Conservation (phyloP, 2,797 vertebrate species). For the Liasis olivaceus region DNA sequence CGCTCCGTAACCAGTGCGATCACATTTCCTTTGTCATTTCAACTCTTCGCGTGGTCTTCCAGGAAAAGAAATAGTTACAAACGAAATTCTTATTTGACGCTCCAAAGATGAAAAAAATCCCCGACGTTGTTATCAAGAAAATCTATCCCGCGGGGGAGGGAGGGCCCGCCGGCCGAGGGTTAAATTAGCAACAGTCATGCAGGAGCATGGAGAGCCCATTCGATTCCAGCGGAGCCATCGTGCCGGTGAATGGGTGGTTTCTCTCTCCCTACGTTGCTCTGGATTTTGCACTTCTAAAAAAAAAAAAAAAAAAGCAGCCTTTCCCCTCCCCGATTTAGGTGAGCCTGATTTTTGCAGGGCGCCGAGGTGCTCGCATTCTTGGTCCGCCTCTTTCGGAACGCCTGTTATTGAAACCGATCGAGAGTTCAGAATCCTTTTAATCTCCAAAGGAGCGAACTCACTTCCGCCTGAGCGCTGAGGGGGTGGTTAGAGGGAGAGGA, state of each 20-base stretch:
- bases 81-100: background rate
- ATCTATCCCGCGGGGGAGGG: background rate
- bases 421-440: conserved; percentile 81
- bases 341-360: background rate
- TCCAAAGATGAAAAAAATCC: background rate
- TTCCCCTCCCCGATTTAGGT: background rate
- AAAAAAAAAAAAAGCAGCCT: background rate
- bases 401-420: conserved; percentile 72
- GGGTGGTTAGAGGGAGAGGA: conserved; percentile 65
- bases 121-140: background rate
- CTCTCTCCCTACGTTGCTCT: background rate
- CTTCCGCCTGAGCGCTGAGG: conserved; percentile 80
- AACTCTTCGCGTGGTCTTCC: conserved; percentile 68
- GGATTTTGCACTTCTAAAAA: background rate
- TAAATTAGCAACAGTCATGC: conserved; percentile 61
- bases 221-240: conserved; percentile 59
- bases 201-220: conserved; percentile 42
- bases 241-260: conserved; percentile 40
- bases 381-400: conserved; percentile 47
- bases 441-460: conserved; percentile 80
- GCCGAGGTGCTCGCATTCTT: background rate
- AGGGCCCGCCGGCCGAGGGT: background rate
- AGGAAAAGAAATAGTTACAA: background rate
- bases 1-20: conserved; percentile 64
- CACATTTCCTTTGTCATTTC: conserved; percentile 81